Evolutionary conservation across 2,888 invertebrate genomes (phyloP).

Genomic region (Melanophora roralis): DNA sequence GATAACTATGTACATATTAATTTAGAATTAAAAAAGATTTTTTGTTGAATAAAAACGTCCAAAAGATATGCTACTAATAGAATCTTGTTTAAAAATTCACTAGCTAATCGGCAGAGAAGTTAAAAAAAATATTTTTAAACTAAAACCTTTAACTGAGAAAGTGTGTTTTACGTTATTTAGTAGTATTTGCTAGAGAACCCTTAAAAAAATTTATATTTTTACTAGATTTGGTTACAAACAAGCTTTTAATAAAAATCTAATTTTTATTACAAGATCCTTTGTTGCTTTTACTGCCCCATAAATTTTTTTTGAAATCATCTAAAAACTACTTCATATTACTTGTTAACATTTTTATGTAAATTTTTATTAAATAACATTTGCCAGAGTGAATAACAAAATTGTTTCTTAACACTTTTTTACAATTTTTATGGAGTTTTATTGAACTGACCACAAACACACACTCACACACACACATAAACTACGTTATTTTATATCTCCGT

Average conservation of each 20-base stretch:
- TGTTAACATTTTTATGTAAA: slow-evolving; percentile 1
- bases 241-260: not conserved
- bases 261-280: not conserved
- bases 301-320: not conserved
- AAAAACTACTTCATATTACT: slow-evolving; percentile 18
- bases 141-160: too few relatives aligned
- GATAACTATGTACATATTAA: too few relatives aligned
- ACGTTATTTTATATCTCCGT: slow-evolving; percentile 16
- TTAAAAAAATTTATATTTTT: not conserved
- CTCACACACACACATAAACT: not conserved
- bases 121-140: too few relatives aligned
- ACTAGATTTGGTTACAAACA: not conserved
- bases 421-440: slow-evolving; percentile 1
- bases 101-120: too few relatives aligned
- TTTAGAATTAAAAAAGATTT: too few relatives aligned
- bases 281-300: not conserved
- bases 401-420: not conserved
- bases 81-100: too few relatives aligned
- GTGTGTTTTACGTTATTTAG: too few relatives aligned
- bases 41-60: too few relatives aligned
- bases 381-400: not conserved
- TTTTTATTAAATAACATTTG: not conserved
- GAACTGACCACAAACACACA: not conserved
- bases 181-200: too few relatives aligned
- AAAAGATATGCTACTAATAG: too few relatives aligned